Conservation (phyloP, 1,140 invertebrate species). For the Drosophila murphyi region DNA sequence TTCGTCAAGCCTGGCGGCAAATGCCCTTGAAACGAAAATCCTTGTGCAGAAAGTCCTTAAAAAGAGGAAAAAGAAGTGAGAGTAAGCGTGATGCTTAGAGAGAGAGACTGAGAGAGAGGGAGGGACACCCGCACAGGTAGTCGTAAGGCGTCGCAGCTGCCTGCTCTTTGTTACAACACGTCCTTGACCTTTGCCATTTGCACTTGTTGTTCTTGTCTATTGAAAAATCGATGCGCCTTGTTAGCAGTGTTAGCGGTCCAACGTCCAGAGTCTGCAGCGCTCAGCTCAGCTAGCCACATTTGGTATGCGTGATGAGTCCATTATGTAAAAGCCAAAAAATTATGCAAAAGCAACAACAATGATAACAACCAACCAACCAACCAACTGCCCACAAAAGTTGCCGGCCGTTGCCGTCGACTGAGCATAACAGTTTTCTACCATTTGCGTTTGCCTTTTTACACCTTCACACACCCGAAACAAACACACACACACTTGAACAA, state of each 20-base stretch:
- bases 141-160: conserved; percentile 12
- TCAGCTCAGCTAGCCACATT: conserved; percentile 42
- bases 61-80: conserved; percentile 10
- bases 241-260: conserved; percentile 17
- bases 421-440: conserved; percentile 79
- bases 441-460: conserved; percentile 72
- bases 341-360: conserved; percentile 52
- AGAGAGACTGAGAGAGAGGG: conserved; percentile 42
- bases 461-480: conserved; percentile 62
- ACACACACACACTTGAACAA: conserved; percentile 36
- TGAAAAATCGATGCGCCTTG: conserved; percentile 60
- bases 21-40: conserved; percentile 73
- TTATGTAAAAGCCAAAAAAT: conserved; percentile 72
- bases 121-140: conserved; percentile 62
- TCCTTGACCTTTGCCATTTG: conserved; percentile 72
- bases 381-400: conserved; percentile 8
- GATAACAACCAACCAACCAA: conserved; percentile 14
- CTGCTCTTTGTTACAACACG: conserved; percentile 27
- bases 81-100: conserved; percentile 3
- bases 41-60: conserved; percentile 42
- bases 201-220: conserved; percentile 62
- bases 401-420: conserved; percentile 70
- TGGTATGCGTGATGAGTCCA: conserved; percentile 59
- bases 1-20: conserved; percentile 30
- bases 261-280: conserved; percentile 31